Base-by-base conservation (phyloP, 2,113 vertebrate species). In the Cyphomyrus plagiostoma region DNA sequence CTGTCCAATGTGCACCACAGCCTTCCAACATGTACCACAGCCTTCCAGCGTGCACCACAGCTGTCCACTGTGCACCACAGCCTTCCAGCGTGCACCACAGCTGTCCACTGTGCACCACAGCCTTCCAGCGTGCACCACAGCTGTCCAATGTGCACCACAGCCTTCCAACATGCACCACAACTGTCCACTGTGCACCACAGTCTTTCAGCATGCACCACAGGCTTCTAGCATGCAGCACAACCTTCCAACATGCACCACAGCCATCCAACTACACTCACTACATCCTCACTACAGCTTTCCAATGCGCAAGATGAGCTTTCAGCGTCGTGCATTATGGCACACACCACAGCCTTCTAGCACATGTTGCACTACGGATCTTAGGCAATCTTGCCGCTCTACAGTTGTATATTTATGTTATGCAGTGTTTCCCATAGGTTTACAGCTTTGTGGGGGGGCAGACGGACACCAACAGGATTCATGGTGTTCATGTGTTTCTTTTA, bases 221-320 rank as follows among this genome's bases (percentile, higher is more conserved):
- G 1, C 0, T 0, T 48, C 8, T 0, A 48, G 1, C 0, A 0
- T 48, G 46, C 46, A 48, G 0, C 46, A 48, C 46, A 45, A 0
- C 3, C 42, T 45, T 45, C 45, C 0, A 46, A 46, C 45, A 6
- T 46, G 45, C 5, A 46, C 4, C 4, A 46, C 45, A 46, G 5
- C 45, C 45, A 0, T 46, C 45, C 45, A 46, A 46, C 45, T 42
- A 42, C 42, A 45, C 3, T 2, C 42, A 46, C 45, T 0, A 7
- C 17, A 21, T 21, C 56, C 56, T 23, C 56, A 58, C 56, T 23
- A 7, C 5, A 21, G 19, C 56, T 23, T 58, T 58, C 56, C 56
- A 21, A 23, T 58, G 19, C 4, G 3, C 49, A 50, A 35, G 35
- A 35, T 35, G 35, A 35, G 35, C 35, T 35, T 35, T 35, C 35